Conservation (phyloP, 2,113 vertebrate species). For the Caloenas nicobarica region DNA sequence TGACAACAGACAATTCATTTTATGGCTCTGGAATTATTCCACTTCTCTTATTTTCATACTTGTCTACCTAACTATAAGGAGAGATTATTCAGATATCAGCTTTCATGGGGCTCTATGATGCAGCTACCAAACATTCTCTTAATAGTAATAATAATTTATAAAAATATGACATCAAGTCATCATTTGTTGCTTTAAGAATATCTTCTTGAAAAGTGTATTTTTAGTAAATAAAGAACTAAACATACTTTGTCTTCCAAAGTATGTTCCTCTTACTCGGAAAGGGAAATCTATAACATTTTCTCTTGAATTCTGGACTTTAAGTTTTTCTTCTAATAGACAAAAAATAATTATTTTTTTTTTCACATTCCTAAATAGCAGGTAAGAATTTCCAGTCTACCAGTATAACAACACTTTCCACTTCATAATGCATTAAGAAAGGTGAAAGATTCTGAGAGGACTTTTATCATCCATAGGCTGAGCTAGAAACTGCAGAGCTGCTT, state of each 20-base stretch:
- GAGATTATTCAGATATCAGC: not conserved
- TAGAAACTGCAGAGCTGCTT: not conserved
- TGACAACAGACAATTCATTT: not conserved
- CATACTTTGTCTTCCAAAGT: not conserved
- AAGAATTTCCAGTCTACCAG: not conserved
- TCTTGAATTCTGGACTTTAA: not conserved
- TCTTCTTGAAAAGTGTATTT: not conserved
- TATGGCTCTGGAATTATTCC: not conserved
- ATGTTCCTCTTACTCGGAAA: not conserved
- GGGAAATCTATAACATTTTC: not conserved
- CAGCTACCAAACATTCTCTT: not conserved
- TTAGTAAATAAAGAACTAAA: not conserved
- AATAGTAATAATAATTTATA: not conserved
- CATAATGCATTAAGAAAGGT: not conserved
- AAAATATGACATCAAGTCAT: not conserved
- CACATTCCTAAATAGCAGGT: not conserved
- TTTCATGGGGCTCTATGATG: not conserved
- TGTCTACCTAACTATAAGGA: not conserved
- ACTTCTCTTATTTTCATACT: not conserved
- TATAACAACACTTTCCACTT: not conserved
- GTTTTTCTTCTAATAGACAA: not conserved
- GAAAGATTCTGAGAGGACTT: not conserved
- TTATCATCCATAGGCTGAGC: not conserved
- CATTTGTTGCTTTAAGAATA: not conserved
- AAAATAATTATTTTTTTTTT: not conserved